phyloP scores from a whole-genome alignment of 2,888 invertebrate species.

The Lasioglossum pauxillum region DNA sequence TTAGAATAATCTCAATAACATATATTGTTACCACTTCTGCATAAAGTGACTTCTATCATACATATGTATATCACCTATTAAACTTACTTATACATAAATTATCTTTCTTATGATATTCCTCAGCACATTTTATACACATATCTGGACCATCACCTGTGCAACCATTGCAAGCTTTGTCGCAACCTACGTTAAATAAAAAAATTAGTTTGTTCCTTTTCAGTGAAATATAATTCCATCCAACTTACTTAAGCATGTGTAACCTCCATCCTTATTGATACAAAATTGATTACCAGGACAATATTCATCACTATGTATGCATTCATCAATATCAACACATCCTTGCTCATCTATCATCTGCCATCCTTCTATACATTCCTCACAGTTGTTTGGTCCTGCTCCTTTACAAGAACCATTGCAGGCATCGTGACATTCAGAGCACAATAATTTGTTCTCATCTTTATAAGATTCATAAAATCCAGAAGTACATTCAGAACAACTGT shows the following conservation, averaged over 20 bases:
- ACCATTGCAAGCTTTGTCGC: slow-evolving; percentile 93
- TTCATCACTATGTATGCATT: slow-evolving; percentile 89
- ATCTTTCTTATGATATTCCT: slow-evolving; percentile 89
- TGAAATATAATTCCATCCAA: neutral
- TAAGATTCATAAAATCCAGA: slow-evolving; percentile 90
- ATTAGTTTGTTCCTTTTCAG: slow-evolving; percentile 14
- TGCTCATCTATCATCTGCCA: slow-evolving; percentile 90
- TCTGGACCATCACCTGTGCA: slow-evolving; percentile 97
- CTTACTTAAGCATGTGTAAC: slow-evolving; percentile 89
- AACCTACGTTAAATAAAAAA: slow-evolving; percentile 84
- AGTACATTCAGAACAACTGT: slow-evolving; percentile 91
- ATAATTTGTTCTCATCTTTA: slow-evolving; percentile 89
- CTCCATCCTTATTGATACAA: slow-evolving; percentile 95
- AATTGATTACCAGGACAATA: slow-evolving; percentile 89
- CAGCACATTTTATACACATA: slow-evolving; percentile 93
- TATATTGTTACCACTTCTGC: neutral
- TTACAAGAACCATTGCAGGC: slow-evolving; percentile 92
- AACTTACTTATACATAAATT: slow-evolving; percentile 91
- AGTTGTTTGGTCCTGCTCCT: slow-evolving; percentile 89
- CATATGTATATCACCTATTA: neutral
- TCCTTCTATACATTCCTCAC: slow-evolving; percentile 89
- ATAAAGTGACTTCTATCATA: neutral
- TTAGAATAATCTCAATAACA: neutral
- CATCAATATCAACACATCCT: slow-evolving; percentile 94
- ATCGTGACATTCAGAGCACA: slow-evolving; percentile 92